Conservation (phyloP, 2,113 vertebrate genomes). For the Steatornis caripensis region DNA sequence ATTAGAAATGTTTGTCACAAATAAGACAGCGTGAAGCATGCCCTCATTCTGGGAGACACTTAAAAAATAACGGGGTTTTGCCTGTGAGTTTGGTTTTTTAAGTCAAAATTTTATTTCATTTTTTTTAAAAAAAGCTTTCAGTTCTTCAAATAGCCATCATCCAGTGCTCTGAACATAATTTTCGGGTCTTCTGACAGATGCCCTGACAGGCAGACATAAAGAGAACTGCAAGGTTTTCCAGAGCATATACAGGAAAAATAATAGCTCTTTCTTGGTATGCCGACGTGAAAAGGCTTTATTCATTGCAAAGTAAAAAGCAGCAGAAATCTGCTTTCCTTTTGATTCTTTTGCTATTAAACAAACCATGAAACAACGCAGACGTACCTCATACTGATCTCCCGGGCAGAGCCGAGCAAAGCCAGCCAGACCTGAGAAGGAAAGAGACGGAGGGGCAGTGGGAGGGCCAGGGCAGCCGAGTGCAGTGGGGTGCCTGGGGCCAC, state of each 20-base stretch:
- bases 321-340: background rate
- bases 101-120: too few species aligned
- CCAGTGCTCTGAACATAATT: background rate
- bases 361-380: background rate
- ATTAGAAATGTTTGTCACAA: background rate
- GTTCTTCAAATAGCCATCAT: background rate
- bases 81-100: background rate
- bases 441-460: background rate
- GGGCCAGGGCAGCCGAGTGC: background rate
- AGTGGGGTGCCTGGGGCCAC: too few species aligned
- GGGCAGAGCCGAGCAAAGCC: constrained; percentile 96
- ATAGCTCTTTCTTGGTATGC: background rate
- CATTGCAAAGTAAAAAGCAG: background rate
- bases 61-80: background rate
- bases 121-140: background rate
- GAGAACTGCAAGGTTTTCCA: background rate
- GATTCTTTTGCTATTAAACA: background rate
- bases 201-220: background rate
- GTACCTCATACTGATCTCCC: constrained; percentile 93
- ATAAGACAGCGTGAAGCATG: background rate
- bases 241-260: background rate
- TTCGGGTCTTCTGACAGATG: background rate
- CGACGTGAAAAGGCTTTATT: background rate
- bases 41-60: background rate
- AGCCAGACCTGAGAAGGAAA: constrained; percentile 83